Conservation (phyloP, 2,888 invertebrate genomes). For the Ectemnius lituratus region DNA sequence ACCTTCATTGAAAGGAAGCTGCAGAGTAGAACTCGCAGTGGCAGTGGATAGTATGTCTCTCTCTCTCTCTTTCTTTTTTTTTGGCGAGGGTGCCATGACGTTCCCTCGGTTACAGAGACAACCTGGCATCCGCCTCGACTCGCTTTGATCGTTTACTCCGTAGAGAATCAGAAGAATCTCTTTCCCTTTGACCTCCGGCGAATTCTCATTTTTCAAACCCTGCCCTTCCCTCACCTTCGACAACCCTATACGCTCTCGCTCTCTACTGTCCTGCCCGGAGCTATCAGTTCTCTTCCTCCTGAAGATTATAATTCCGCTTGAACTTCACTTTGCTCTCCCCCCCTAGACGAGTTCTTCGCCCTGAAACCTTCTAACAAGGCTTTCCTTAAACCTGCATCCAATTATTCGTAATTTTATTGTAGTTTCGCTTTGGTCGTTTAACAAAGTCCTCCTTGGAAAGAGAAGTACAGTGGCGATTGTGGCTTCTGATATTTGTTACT, state of each 20-base stretch:
- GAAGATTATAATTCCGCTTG: conserved; percentile 2
- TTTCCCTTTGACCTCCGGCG: conserved; percentile 4
- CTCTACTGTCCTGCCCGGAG: neutral
- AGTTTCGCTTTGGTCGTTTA: no score
- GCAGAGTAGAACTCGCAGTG: no score
- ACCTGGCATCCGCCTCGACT: conserved; percentile 16
- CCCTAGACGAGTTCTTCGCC: neutral
- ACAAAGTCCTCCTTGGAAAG: no score
- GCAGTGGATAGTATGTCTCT: no score
- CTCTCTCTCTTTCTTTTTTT: no score
- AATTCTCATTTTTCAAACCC: conserved; percentile 6
- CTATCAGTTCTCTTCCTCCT: neutral
- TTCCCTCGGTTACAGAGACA: neutral
- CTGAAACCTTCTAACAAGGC: neutral
- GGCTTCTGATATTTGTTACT: no score
- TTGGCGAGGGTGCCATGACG: neutral
- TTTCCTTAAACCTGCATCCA: neutral
- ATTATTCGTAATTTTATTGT: no score
- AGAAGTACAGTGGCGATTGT: no score
- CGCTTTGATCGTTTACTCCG: conserved; percentile 36
- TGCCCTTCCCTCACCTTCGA: neutral
- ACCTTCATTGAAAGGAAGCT: no score
- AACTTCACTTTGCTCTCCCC: neutral
- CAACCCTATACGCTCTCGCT: no score
- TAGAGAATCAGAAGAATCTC: neutral